These are phyloP conservation scores for Poecile montanus DNA, from an alignment of 2,797 vertebrate species.

Conservation along the genomic window DNA sequence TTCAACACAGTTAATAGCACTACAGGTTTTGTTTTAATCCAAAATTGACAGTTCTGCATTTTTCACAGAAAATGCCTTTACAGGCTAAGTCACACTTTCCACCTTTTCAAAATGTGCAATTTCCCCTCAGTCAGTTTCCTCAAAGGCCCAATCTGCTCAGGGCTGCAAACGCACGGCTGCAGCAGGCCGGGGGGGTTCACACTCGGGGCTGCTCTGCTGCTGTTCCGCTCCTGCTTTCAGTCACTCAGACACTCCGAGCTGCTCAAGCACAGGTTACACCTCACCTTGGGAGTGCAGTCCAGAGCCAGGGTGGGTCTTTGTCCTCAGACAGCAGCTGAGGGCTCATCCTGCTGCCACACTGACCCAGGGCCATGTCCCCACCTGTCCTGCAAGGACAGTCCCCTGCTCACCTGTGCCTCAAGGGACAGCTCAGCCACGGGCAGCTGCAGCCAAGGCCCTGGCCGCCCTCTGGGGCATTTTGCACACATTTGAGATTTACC, in stretches of 20 bases:
- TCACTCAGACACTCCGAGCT: background rate
- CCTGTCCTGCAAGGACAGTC: background rate
- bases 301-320: background rate
- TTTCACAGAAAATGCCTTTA: slow-evolving; percentile 40
- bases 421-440: background rate
- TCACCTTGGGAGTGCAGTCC: background rate
- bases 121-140: background rate
- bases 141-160: background rate
- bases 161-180: background rate
- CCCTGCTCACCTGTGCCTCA: background rate
- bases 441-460: background rate
- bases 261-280: background rate
- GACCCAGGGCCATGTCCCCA: background rate
- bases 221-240: background rate
- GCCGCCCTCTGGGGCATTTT: fast-evolving
- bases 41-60: slow-evolving; percentile 22
- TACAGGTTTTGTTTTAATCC: slow-evolving; percentile 34
- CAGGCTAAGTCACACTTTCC: background rate
- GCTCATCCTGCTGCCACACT: background rate
- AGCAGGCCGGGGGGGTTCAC: background rate
- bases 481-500: fast-evolving
- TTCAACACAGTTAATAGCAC: background rate
- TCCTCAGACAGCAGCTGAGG: background rate
- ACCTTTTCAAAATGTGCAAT: background rate
- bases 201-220: background rate